Conservation (phyloP, 2,797 vertebrate genomes). For the Kryptopterus vitreolus region DNA sequence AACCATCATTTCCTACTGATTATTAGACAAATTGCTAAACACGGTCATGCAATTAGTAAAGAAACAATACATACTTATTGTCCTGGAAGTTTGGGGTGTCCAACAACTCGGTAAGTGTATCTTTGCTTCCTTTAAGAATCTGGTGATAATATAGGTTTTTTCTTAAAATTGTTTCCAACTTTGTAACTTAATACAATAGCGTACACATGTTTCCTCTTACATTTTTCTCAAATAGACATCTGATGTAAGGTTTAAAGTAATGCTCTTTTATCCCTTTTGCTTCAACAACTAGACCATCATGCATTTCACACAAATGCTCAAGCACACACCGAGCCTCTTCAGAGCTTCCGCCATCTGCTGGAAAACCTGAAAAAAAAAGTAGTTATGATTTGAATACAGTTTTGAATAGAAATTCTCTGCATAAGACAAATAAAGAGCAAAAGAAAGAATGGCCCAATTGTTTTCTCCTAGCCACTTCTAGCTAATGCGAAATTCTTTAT, state of each 20-base stretch:
- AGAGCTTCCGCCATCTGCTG: constrained; percentile 63
- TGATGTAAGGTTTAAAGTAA: constrained; percentile 95
- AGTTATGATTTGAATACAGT: background rate
- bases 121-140: constrained; percentile 87
- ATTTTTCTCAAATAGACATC: constrained; percentile 86
- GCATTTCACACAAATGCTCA: constrained; percentile 85
- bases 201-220: constrained; percentile 62
- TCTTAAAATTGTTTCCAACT: background rate
- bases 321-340: constrained; percentile 83
- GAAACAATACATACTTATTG: constrained; percentile 81
- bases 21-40: background rate
- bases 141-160: constrained; percentile 52
- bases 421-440: background rate
- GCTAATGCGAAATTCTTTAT: background rate
- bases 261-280: constrained; percentile 97
- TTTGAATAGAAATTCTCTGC: background rate
- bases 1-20: background rate
- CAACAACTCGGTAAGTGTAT: constrained; percentile 78
- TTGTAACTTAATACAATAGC: background rate
- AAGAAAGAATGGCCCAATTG: background rate
- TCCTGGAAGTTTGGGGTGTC: constrained; percentile 89
- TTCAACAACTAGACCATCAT: constrained; percentile 90
- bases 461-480: background rate
- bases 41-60: too few relatives aligned
- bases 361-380: constrained; percentile 72